A percentile compares a stretch with the other conserved stretches of the same genome.
These are phyloP conservation scores for Drosophila littoralis DNA, from an alignment of 1,140 invertebrate genomes.

Conservation along the genomic window DNA sequence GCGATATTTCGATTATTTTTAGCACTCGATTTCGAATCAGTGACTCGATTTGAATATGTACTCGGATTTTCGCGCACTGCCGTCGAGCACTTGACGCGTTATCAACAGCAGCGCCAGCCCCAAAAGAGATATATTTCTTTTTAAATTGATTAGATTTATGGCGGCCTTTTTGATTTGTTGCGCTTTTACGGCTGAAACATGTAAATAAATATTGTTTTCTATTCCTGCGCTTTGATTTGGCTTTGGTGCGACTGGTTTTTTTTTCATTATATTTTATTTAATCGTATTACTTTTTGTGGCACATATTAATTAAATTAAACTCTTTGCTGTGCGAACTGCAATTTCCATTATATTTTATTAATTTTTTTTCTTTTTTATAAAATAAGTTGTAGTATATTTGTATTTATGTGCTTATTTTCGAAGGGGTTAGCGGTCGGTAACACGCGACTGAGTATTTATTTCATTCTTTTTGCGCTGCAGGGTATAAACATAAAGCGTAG, in stretches of 20 bases:
- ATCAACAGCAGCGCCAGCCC: conserved; percentile 31
- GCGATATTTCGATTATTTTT: conserved; percentile 44
- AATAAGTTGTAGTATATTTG: neutral
- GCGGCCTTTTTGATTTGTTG: conserved; percentile 27
- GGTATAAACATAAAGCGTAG: too few species aligned
- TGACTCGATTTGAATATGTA: conserved; percentile 29
- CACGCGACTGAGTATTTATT: too few species aligned
- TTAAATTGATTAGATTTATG: conserved; percentile 57
- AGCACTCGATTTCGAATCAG: conserved; percentile 31
- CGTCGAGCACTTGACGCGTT: conserved; percentile 12
- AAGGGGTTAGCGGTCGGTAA: too few species aligned
- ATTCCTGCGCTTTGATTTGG: neutral
- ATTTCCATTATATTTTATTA: neutral
- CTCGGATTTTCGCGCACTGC: conserved; percentile 16
- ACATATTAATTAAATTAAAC: too few species aligned
- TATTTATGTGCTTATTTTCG: neutral
- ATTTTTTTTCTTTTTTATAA: neutral
- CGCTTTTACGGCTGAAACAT: conserved; percentile 13
- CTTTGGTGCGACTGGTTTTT: neutral
- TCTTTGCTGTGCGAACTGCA: too few species aligned
- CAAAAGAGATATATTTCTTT: conserved; percentile 15
- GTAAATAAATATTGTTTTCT: conserved; percentile 14
- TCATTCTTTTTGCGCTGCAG: too few species aligned
- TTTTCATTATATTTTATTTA: neutral
- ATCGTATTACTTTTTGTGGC: too few species aligned